Conservation (phyloP, 35 echinoderm and acorn worm genomes). For the Stichopus chloronotus region DNA sequence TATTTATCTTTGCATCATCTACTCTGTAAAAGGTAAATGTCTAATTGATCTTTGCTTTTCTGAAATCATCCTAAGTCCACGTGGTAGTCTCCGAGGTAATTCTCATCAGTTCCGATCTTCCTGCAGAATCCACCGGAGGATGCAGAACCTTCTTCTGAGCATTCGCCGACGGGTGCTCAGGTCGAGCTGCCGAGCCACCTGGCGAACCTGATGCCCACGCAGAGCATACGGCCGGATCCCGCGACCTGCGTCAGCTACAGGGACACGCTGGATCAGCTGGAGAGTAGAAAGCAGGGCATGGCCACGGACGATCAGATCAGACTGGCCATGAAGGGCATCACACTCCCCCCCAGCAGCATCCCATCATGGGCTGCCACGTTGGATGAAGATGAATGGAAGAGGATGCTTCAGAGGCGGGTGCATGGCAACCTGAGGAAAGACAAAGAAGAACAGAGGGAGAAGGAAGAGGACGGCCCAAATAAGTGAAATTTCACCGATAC, state of each 20-base stretch:
- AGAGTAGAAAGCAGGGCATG: slow-evolving; percentile 65
- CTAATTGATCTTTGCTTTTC: too few species aligned
- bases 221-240: slow-evolving; percentile 43
- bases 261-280: slow-evolving; percentile 32
- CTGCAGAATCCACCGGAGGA: not conserved
- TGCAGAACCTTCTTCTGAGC: not conserved
- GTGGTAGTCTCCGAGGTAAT: too few species aligned
- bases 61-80: too few species aligned
- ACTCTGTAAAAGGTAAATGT: too few species aligned
- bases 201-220: slow-evolving; percentile 11
- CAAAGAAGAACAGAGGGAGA: too few species aligned
- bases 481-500: not conserved
- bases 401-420: slow-evolving; percentile 29
- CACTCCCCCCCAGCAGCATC: slow-evolving; percentile 47
- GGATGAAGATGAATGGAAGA: slow-evolving; percentile 77
- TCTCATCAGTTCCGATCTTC: not conserved
- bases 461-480: not conserved
- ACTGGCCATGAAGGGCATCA: slow-evolving; percentile 64
- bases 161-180: not conserved
- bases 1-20: too few species aligned
- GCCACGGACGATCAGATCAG: slow-evolving; percentile 80
- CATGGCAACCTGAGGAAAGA: not conserved
- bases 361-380: slow-evolving; percentile 63
- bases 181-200: slow-evolving; percentile 42
- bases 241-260: slow-evolving; percentile 54